phyloP scores from a whole-genome alignment of 2,113 vertebrate species.

The Pristiophorus japonicus region DNA sequence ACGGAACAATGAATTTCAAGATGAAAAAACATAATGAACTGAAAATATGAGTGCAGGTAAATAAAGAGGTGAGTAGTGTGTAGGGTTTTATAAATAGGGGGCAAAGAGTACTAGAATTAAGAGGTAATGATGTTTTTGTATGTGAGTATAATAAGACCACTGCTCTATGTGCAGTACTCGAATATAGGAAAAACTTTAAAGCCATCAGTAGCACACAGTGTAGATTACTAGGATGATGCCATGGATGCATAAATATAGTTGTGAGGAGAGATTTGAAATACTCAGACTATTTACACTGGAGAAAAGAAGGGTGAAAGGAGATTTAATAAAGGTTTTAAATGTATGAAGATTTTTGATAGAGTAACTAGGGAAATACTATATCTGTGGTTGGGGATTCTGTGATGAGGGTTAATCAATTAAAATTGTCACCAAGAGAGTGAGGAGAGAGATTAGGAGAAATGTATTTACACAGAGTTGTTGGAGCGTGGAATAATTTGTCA shows the following conservation, averaged over 20 bases:
- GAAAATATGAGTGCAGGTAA: background rate
- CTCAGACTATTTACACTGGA: background rate
- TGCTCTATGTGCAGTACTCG: background rate
- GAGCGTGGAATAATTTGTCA: background rate
- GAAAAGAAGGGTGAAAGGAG: too few species aligned
- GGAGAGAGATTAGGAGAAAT: background rate
- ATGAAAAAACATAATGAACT: background rate
- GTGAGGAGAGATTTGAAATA: background rate
- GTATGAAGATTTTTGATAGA: background rate
- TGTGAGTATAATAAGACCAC: background rate
- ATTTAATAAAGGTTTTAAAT: background rate
- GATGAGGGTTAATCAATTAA: background rate
- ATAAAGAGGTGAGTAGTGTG: background rate
- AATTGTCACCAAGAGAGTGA: background rate
- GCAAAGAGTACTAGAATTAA: background rate
- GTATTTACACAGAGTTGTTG: background rate
- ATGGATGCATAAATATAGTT: background rate
- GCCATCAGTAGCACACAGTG: background rate
- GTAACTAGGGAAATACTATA: too few species aligned
- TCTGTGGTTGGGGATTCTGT: too few species aligned
- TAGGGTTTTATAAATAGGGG: background rate
- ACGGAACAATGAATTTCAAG: background rate
- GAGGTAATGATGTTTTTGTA: background rate
- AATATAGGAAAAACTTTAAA: background rate
- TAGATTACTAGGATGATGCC: background rate